phyloP scores from a whole-genome alignment of 2,888 invertebrate genomes.

The Synergus gifuensis region DNA sequence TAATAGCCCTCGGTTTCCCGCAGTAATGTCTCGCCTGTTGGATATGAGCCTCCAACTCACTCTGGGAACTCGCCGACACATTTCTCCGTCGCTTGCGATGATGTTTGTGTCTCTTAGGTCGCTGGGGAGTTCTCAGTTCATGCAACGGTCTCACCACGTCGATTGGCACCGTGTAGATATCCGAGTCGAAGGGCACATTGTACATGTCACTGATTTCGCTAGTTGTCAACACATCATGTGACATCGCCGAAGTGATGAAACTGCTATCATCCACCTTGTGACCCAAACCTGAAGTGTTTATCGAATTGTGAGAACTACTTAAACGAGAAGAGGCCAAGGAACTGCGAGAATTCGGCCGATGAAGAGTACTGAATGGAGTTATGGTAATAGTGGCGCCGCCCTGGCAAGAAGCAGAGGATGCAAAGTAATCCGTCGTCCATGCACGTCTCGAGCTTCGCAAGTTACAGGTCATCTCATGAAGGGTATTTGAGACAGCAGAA shows the following conservation, averaged over 20 bases:
- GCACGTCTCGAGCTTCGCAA: conserved; percentile 69
- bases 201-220: conserved; percentile 89
- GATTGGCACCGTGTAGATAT: conserved; percentile 91
- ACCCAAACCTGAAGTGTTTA: conserved; percentile 80
- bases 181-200: conserved; percentile 93
- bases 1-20: conserved; percentile 73
- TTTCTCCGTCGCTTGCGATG: conserved; percentile 78
- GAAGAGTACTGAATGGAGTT: conserved; percentile 74
- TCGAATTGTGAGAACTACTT: conserved; percentile 91
- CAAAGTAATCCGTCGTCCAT: conserved; percentile 81
- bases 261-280: conserved; percentile 91
- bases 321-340: conserved; percentile 88
- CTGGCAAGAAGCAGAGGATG: conserved; percentile 78
- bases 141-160: conserved; percentile 86
- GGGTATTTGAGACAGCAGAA: conserved; percentile 60
- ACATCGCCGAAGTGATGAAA: conserved; percentile 93
- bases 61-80: conserved; percentile 79
- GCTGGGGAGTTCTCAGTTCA: conserved; percentile 76
- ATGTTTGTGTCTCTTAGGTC: conserved; percentile 77
- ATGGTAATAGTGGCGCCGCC: conserved; percentile 71
- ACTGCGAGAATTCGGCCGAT: conserved; percentile 86
- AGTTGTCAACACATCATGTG: conserved; percentile 89
- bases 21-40: conserved; percentile 75
- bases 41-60: conserved; percentile 74
- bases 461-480: conserved; percentile 59